Conservation (phyloP, 1,140 invertebrate genomes). For the Eueides isabella region DNA sequence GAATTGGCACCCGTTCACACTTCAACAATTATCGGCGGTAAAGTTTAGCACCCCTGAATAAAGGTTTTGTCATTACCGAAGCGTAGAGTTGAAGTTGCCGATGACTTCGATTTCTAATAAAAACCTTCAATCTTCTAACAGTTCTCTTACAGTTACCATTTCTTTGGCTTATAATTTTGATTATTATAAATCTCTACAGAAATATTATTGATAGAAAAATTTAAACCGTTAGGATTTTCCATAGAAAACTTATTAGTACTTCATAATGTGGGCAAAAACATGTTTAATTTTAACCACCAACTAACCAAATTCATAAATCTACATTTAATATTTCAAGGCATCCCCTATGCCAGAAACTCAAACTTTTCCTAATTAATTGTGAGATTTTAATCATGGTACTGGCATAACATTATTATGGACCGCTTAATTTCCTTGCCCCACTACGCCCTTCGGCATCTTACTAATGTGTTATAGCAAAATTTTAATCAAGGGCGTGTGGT, state of each 20-base stretch:
- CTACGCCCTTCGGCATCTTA: slow-evolving; percentile 68
- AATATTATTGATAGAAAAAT: neutral
- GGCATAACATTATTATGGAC: slow-evolving; percentile 77
- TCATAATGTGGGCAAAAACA: too few species aligned
- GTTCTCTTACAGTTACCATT: slow-evolving; percentile 3
- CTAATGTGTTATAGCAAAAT: slow-evolving; percentile 79
- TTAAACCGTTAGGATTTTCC: neutral
- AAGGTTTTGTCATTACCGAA: slow-evolving; percentile 57
- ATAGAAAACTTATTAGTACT: neutral
- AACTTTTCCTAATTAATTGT: slow-evolving; percentile 79
- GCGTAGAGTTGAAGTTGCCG: slow-evolving; percentile 46
- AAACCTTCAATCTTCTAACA: too few species aligned
- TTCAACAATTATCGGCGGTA: slow-evolving; percentile 70
- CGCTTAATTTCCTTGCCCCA: slow-evolving; percentile 77
- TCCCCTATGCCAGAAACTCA: slow-evolving; percentile 49
- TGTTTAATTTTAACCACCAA: neutral
- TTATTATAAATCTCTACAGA: neutral
- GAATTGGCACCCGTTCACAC: slow-evolving; percentile 67
- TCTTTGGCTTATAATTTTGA: neutral
- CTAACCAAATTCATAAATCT: slow-evolving; percentile 21
- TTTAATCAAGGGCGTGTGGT: slow-evolving; percentile 79
- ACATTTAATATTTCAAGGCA: slow-evolving; percentile 45
- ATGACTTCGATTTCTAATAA: slow-evolving; percentile 48
- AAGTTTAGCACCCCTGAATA: slow-evolving; percentile 70
- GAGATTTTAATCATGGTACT: slow-evolving; percentile 79